These are phyloP conservation scores for Teleiodes luculella DNA, from an alignment of 2,888 invertebrate species.

Conservation along the genomic window DNA sequence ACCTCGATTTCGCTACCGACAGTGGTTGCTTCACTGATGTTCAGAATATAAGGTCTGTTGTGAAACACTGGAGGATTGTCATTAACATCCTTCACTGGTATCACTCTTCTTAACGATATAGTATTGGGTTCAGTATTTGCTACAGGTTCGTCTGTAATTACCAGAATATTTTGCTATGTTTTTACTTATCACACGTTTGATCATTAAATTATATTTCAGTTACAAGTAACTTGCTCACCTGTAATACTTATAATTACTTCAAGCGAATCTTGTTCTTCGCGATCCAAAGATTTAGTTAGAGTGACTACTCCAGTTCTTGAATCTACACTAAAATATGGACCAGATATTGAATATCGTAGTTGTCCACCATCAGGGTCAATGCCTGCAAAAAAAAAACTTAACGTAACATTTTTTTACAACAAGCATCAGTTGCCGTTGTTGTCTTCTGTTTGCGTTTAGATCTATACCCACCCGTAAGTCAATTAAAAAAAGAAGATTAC, in stretches of 20 bases:
- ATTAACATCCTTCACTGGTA: constrained; percentile 87
- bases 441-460: no score
- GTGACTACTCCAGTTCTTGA: constrained; percentile 86
- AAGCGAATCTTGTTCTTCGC: constrained; percentile 83
- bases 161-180: not conserved
- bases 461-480: no score
- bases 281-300: constrained; percentile 83
- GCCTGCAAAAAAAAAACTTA: constrained; percentile 56
- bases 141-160: constrained; percentile 81
- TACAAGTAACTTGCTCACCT: no score
- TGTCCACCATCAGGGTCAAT: constrained; percentile 86
- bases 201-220: no score
- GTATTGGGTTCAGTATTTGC: constrained; percentile 87
- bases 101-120: constrained; percentile 86
- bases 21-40: constrained; percentile 82
- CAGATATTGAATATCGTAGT: constrained; percentile 88
- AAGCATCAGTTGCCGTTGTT: not conserved
- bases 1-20: constrained; percentile 82
- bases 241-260: constrained; percentile 91
- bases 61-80: constrained; percentile 88
- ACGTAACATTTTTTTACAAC: constrained; percentile 9
- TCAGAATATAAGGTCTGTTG: constrained; percentile 85
- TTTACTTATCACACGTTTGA: no score
- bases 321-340: constrained; percentile 89
- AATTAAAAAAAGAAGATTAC: no score